Percentiles rank a stretch among this genome's conserved stretches.
phyloP scores from a whole-genome alignment of 2,888 invertebrate species.

The Drepana falcataria region DNA sequence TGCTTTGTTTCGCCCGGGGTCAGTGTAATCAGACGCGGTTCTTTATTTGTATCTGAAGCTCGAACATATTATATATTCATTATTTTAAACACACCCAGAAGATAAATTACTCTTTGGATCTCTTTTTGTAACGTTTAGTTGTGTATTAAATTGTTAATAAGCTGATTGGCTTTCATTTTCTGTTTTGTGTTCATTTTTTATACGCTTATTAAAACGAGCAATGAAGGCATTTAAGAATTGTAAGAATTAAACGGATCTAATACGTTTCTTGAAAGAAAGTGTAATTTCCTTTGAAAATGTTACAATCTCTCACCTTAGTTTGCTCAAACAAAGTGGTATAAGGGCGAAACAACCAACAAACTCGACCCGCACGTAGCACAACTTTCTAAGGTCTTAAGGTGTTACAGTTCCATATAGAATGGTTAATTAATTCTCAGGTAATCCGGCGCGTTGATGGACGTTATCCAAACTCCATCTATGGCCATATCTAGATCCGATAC shows the following conservation, averaged over 20 bases:
- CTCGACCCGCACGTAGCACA: slow-evolving; percentile 17
- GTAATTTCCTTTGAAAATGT: not conserved
- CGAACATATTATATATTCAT: slow-evolving; percentile 34
- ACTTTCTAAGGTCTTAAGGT: slow-evolving; percentile 47
- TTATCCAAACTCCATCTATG: slow-evolving; percentile 50
- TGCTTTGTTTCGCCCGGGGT: slow-evolving; percentile 69
- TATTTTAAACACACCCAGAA: slow-evolving; percentile 18
- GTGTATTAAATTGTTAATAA: not conserved
- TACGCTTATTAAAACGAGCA: too few species aligned
- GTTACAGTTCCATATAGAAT: slow-evolving; percentile 45
- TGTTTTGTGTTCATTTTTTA: not conserved
- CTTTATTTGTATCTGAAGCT: slow-evolving; percentile 35
- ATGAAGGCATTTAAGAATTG: too few species aligned
- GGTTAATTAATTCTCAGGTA: slow-evolving; percentile 60
- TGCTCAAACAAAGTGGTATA: not conserved
- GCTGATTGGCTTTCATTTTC: not conserved
- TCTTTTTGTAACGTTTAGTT: not conserved
- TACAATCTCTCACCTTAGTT: not conserved
- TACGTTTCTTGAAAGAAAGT: not conserved
- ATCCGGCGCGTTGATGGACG: slow-evolving; percentile 56
- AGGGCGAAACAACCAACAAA: not conserved
- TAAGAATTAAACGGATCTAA: too few species aligned
- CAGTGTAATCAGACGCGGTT: slow-evolving; percentile 62
- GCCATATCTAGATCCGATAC: slow-evolving; percentile 49
- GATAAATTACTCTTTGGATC: slow-evolving; percentile 20